These are phyloP conservation scores for Babyrousa celebensis DNA, from an alignment of 2,797 vertebrate species.

Conservation along the genomic window DNA sequence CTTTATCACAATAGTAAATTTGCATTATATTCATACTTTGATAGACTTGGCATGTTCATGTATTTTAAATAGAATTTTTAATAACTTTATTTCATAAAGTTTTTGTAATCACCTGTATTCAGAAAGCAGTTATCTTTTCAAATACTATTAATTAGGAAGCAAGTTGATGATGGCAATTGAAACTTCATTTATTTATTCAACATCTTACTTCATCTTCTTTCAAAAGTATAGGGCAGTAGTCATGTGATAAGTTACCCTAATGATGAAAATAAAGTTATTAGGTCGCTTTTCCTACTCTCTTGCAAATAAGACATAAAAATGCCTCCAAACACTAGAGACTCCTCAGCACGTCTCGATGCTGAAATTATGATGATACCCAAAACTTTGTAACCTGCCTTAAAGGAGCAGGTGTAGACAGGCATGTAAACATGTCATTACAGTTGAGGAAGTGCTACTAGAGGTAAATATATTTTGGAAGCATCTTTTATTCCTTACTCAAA, in stretches of 20 bases:
- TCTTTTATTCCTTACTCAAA: neutral
- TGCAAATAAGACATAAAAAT: conserved; percentile 11
- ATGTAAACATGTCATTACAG: neutral
- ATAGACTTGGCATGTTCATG: neutral
- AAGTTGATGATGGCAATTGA: neutral
- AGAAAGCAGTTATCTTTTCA: conserved; percentile 11
- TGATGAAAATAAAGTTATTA: neutral
- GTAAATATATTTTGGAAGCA: neutral
- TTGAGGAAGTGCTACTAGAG: neutral
- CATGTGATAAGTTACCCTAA: neutral
- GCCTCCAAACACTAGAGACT: neutral
- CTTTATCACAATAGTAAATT: neutral
- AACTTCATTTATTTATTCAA: neutral
- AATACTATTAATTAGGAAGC: neutral
- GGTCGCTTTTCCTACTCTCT: neutral
- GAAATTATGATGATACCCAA: neutral
- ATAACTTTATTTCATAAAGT: neutral
- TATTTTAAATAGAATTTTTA: conserved; percentile 34
- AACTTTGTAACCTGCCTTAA: neutral
- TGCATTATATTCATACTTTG: neutral
- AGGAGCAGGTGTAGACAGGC: neutral
- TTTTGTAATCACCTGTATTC: neutral
- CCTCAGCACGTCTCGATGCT: neutral
- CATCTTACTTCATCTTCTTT: neutral
- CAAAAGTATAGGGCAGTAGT: neutral